phyloP scores from a whole-genome alignment of 1,140 invertebrate genomes.

The Anastatus disparis region DNA sequence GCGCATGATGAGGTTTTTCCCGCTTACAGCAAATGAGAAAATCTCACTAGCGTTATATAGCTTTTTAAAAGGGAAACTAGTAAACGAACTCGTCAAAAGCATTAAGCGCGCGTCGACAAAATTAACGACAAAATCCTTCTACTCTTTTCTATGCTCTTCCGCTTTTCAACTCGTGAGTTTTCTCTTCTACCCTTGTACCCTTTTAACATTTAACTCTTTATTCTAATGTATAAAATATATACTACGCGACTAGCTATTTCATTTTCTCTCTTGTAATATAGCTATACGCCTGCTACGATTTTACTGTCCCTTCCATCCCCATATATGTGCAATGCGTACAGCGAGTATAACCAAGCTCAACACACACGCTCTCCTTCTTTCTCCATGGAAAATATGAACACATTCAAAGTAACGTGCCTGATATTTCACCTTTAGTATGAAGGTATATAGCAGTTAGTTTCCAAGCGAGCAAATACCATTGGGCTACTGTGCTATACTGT shows the following conservation, averaged over 20 bases:
- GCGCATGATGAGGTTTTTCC: not conserved
- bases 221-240: too few relatives aligned
- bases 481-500: not conserved
- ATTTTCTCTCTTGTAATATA: too few relatives aligned
- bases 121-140: slow-evolving; percentile 4
- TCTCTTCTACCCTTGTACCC: not conserved
- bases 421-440: slow-evolving; percentile 41
- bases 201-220: too few relatives aligned
- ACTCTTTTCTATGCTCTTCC: not conserved
- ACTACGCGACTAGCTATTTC: too few relatives aligned
- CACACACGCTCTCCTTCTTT: too few relatives aligned
- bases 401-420: slow-evolving; percentile 35
- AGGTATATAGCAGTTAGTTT: not conserved
- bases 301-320: slow-evolving; percentile 12
- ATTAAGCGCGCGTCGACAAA: slow-evolving; percentile 1
- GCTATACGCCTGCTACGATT: slow-evolving; percentile 1
- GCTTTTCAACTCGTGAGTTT: not conserved
- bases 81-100: slow-evolving; percentile 17
- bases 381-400: slow-evolving; percentile 23
- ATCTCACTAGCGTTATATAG: too few relatives aligned
- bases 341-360: too few relatives aligned
- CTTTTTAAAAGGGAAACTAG: not conserved
- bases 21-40: not conserved
- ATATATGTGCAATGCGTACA: too few relatives aligned
- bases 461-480: slow-evolving; percentile 12